These are phyloP conservation scores for Neodon shergylaensis DNA, from an alignment of 2,113 vertebrate genomes.

Conservation along the genomic window DNA sequence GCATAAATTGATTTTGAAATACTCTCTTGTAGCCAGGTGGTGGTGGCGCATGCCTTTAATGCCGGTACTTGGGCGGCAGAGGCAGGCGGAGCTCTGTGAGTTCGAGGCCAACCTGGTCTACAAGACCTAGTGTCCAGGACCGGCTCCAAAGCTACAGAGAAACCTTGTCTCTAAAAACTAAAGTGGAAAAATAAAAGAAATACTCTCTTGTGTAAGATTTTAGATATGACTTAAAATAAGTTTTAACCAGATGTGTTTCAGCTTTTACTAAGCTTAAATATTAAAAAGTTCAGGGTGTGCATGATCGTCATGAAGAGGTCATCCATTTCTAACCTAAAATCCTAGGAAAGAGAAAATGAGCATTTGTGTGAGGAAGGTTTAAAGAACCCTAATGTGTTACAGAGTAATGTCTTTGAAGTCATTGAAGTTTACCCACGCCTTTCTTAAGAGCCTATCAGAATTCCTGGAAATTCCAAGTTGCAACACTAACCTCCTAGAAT, in stretches of 20 bases:
- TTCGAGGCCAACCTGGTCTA: no score
- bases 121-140: no score
- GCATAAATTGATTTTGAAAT: conserved; percentile 59
- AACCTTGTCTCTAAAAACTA: no score
- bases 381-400: neutral
- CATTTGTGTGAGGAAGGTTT: neutral
- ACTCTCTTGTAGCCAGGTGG: neutral
- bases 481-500: neutral
- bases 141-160: no score
- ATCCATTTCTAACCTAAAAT: conserved; percentile 29
- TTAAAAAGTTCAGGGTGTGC: conserved; percentile 32
- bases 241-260: conserved; percentile 52
- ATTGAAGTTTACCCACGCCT: neutral
- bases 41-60: no score
- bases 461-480: neutral
- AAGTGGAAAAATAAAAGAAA: no score
- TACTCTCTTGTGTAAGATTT: neutral
- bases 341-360: conserved; percentile 14
- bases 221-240: conserved; percentile 44
- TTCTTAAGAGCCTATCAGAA: neutral
- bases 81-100: no score
- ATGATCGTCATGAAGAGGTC: neutral
- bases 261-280: conserved; percentile 51
- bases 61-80: no score
- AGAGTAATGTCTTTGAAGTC: neutral